These are phyloP conservation scores for Lypha dubia DNA, from an alignment of 2,888 invertebrate genomes.

Conservation along the genomic window DNA sequence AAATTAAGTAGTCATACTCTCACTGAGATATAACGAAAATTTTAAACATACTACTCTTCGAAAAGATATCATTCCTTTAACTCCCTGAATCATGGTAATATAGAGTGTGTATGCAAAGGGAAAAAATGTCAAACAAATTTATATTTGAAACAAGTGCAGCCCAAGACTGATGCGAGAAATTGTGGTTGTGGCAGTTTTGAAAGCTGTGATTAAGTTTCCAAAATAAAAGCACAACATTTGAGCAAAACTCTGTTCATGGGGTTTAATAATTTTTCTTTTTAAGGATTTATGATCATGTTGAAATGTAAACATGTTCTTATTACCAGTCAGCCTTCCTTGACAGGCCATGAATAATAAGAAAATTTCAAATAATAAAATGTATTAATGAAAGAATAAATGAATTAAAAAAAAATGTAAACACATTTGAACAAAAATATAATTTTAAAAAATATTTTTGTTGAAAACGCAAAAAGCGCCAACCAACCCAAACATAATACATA, in stretches of 20 bases:
- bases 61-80: conserved; percentile 27
- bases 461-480: not conserved
- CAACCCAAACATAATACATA: too few relatives aligned
- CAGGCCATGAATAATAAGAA: conserved; percentile 59
- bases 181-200: conserved; percentile 71
- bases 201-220: conserved; percentile 74
- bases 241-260: conserved; percentile 37
- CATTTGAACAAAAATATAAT: conserved; percentile 18
- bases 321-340: conserved; percentile 59
- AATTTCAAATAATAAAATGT: conserved; percentile 32
- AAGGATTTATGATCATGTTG: conserved; percentile 79
- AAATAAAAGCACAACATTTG: conserved; percentile 58
- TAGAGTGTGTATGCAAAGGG: conserved; percentile 50
- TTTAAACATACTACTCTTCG: too few relatives aligned
- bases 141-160: conserved; percentile 62
- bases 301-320: conserved; percentile 78
- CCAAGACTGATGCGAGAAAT: conserved; percentile 67
- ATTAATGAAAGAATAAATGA: conserved; percentile 9
- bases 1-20: too few relatives aligned
- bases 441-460: not conserved
- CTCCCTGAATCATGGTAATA: not conserved
- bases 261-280: conserved; percentile 48
- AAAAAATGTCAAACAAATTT: conserved; percentile 66
- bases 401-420: conserved; percentile 26
- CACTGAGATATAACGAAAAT: too few relatives aligned